A percentile compares a stretch with the other conserved stretches of the same genome.
Conservation (phyloP, 1,140 invertebrate species). For the Drosophila virilis region DNA sequence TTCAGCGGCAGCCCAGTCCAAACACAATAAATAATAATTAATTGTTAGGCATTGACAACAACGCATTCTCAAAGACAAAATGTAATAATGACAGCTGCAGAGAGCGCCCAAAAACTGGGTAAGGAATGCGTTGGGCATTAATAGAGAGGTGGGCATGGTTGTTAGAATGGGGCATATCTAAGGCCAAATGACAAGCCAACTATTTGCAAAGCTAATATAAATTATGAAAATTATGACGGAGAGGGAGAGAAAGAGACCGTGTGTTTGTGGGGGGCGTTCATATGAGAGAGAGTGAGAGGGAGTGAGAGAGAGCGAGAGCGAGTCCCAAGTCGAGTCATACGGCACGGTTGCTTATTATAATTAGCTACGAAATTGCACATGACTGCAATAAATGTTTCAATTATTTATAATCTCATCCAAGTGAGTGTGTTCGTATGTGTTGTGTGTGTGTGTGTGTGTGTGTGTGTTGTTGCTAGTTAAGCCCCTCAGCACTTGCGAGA, state of each 20-base stretch:
- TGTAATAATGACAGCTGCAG: conserved; percentile 57
- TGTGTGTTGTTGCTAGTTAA: conserved; percentile 26
- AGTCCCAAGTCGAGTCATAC: conserved; percentile 15
- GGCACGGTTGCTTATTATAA: conserved; percentile 68
- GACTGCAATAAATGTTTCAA: conserved; percentile 82
- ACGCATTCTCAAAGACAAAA: conserved; percentile 20
- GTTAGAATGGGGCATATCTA: background rate
- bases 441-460: conserved; percentile 2
- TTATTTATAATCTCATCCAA: conserved; percentile 70
- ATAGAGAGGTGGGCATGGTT: background rate
- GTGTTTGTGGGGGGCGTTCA: too few relatives aligned
- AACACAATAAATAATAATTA: conserved; percentile 38
- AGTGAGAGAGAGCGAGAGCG: background rate
- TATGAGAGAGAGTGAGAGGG: conserved; percentile 11
- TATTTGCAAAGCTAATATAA: conserved; percentile 58
- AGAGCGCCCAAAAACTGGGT: conserved; percentile 40
- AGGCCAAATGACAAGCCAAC: conserved; percentile 22
- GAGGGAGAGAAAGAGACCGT: background rate
- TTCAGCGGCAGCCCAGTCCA: conserved; percentile 7
- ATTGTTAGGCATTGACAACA: conserved; percentile 40
- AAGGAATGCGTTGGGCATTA: conserved; percentile 31
- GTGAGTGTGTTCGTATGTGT: background rate
- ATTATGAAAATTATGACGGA: conserved; percentile 73
- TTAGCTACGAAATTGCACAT: conserved; percentile 77
- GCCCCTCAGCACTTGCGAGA: conserved; percentile 23